Evolutionary conservation across 2,888 invertebrate species (phyloP).

Genomic region (Galeopsomyia nigrocyanea): DNA sequence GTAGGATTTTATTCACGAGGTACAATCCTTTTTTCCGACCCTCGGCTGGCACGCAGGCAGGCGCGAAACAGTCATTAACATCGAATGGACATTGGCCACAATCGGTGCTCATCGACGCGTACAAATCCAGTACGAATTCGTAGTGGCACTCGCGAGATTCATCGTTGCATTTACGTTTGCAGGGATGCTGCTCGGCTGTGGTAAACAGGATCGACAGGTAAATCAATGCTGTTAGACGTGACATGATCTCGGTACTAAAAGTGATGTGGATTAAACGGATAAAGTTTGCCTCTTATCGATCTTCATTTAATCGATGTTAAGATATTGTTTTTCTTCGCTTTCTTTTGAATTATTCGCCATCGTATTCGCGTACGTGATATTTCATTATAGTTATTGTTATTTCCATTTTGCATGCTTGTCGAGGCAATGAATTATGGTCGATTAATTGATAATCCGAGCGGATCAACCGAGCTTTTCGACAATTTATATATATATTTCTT

Average conservation of each 20-base stretch:
- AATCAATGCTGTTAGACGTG: background rate
- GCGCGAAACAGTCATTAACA: slow-evolving; percentile 1
- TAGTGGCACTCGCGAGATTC: slow-evolving; percentile 2
- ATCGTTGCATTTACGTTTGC: background rate
- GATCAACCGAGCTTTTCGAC: too few species aligned
- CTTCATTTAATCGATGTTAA: too few species aligned
- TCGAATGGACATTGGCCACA: slow-evolving; percentile 7
- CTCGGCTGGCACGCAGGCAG: slow-evolving; percentile 16
- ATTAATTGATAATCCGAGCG: too few species aligned
- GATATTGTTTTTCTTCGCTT: too few species aligned
- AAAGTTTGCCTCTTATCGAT: background rate
- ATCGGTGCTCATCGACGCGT: slow-evolving; percentile 18
- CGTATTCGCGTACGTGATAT: too few species aligned
- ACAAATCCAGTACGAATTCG: slow-evolving; percentile 17
- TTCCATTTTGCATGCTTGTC: too few species aligned
- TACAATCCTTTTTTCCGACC: slow-evolving; percentile 9
- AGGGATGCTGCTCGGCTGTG: background rate
- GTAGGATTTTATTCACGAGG: background rate
- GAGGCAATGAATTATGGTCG: too few species aligned
- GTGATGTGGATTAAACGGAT: background rate
- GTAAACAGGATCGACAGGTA: background rate
- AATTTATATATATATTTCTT: too few species aligned
- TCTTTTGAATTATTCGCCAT: too few species aligned
- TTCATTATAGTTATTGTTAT: too few species aligned
- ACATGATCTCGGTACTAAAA: too few species aligned